A percentile compares a stretch with the other conserved stretches of the same genome.
Evolutionary conservation across 2,113 vertebrate species (phyloP).

Genomic region (Cryptotis parvus): DNA sequence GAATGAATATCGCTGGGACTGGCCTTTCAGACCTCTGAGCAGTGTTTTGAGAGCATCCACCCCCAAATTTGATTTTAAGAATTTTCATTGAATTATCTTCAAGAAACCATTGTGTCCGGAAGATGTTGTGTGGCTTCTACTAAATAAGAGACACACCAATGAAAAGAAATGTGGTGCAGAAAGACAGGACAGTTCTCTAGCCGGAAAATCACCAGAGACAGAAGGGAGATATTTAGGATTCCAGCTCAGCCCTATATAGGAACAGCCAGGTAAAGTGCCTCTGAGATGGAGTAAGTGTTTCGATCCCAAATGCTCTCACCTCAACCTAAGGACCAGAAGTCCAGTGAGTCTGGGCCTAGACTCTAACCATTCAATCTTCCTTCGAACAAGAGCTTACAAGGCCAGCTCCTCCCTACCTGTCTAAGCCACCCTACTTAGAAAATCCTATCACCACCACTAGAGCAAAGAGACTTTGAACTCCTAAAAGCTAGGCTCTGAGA

Average conservation of each 20-base stretch:
- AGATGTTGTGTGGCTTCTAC: background rate
- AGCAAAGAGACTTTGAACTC: background rate
- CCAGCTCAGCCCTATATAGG: background rate
- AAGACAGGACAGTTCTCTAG: background rate
- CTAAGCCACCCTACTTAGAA: background rate
- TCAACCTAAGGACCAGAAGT: background rate
- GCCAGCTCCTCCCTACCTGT: background rate
- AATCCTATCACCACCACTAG: background rate
- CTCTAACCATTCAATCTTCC: background rate
- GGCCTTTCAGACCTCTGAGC: too few relatives aligned
- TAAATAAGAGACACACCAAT: background rate
- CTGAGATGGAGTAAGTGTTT: rapidly evolving
- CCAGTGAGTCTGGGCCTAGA: background rate
- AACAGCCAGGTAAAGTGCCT: background rate
- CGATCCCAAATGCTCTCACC: background rate
- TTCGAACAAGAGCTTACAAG: background rate
- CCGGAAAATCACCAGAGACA: background rate
- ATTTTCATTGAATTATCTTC: background rate
- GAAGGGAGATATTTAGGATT: background rate
- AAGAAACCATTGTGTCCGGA: background rate
- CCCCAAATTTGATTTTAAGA: background rate
- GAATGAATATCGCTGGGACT: too few relatives aligned
- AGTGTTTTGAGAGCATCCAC: too few relatives aligned
- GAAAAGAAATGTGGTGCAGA: background rate
- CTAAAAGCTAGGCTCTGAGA: background rate